Conservation (phyloP, 2,888 invertebrate genomes). For the Drepanosiphum platanoidis region DNA sequence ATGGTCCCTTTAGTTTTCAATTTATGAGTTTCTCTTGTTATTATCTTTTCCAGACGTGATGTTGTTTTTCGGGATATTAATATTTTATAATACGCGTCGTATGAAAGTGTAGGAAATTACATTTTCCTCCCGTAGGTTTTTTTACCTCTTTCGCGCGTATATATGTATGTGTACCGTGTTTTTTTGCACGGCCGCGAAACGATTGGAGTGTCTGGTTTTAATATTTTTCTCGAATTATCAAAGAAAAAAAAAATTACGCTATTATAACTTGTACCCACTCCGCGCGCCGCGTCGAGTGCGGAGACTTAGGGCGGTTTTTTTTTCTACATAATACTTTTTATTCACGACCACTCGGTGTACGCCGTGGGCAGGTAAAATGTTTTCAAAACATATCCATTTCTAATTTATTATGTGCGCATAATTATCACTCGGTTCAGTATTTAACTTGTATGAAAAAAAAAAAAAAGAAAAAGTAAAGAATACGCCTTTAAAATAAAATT, state of each 20-base stretch:
- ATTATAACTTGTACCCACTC: constrained; percentile 3
- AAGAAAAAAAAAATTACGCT: not conserved
- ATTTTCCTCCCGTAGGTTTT: constrained; percentile 9
- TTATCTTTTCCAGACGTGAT: constrained; percentile 50
- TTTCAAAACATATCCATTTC: not conserved
- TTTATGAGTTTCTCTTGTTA: constrained; percentile 54
- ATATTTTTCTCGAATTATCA: not conserved
- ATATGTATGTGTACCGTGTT: not conserved
- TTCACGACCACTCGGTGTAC: not conserved
- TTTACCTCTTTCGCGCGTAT: constrained; percentile 26
- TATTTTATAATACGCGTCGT: constrained; percentile 29
- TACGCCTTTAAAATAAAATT: not conserved
- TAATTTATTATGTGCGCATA: not conserved
- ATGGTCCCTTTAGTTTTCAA: constrained; percentile 59
- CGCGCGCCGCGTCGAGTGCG: not conserved
- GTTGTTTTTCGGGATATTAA: constrained; percentile 55
- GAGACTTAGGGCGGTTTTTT: not conserved
- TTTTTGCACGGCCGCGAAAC: not conserved
- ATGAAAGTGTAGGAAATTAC: constrained; percentile 38
- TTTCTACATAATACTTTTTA: not conserved
- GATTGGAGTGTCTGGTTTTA: constrained; percentile 13
- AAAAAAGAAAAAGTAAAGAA: too few relatives aligned
- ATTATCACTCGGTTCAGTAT: not conserved
- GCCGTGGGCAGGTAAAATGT: not conserved
- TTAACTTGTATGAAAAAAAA: too few relatives aligned